Conservation (phyloP, 1,140 invertebrate genomes). For the Drosophila orena region DNA sequence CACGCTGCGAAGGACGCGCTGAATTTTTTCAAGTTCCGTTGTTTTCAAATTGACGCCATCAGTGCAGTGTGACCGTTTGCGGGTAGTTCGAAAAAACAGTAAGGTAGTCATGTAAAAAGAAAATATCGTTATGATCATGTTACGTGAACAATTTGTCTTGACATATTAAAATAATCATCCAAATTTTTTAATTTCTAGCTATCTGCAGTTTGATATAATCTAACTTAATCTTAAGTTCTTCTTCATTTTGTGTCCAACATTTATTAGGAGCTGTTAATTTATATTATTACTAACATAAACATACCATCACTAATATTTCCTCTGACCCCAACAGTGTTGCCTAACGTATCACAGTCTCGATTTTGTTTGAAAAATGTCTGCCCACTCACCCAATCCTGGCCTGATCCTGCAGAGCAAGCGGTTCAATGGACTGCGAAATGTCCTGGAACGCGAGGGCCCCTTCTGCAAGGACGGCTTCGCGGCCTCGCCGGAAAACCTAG, state of each 20-base stretch:
- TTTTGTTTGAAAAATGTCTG: slow-evolving; percentile 48
- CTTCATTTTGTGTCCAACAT: no score
- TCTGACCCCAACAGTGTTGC: not conserved
- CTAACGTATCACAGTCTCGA: not conserved
- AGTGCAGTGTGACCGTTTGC: slow-evolving; percentile 1
- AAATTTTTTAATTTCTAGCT: no score
- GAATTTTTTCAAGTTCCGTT: slow-evolving; percentile 64
- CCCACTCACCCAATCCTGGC: slow-evolving; percentile 59
- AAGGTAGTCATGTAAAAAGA: not conserved
- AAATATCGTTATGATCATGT: not conserved
- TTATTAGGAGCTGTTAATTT: no score
- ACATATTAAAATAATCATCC: no score
- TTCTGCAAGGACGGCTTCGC: slow-evolving; percentile 97
- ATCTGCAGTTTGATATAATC: no score
- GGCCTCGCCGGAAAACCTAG: slow-evolving; percentile 92
- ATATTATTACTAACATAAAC: not conserved
- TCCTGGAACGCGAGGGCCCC: slow-evolving; percentile 95
- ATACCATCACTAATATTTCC: not conserved
- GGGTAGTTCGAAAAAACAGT: no score
- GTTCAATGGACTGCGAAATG: slow-evolving; percentile 94
- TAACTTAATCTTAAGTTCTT: no score
- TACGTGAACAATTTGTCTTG: no score
- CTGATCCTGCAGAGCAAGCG: slow-evolving; percentile 81
- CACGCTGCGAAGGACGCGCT: slow-evolving; percentile 70
- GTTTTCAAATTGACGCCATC: slow-evolving; percentile 63